Base-by-base conservation (phyloP, 2,888 invertebrate species). In the Philereme transversata region DNA sequence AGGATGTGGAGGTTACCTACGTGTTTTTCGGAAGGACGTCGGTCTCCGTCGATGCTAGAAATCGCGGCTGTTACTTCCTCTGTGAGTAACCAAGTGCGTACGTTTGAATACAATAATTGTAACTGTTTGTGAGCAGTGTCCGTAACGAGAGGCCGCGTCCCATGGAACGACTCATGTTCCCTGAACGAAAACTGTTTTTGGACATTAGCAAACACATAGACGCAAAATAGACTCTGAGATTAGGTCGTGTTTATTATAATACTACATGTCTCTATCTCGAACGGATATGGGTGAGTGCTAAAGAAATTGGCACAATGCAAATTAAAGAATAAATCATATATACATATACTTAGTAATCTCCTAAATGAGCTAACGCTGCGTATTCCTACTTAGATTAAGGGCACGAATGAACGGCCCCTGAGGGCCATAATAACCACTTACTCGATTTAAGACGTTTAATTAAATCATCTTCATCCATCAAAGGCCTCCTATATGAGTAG, bases 1-100 rank as follows among this genome's bases (percentile, higher is more conserved):
- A 79, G 77, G 81, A 78, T 79, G 74, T 75, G 63, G 64, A 68
- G 69, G 72, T 69, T 65, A 67, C 49, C 52, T 60, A 67, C 62
- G 60, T 72, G 66, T 72, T 65, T 67, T 80, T 81, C 71, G 86
- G 86, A 87, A 87, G 86, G 83, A 83, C 75, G 79, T 74, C 68
- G 71, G 66, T 64, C 60, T 64, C 68, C 60, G 67, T 65, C 67
- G 69, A 64, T 68, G 72, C 60, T 87, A 86, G 87, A 88, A 87
- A 88, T 86, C 87, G 85, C 74, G 71, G 76, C 67, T 74, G 68
- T 71, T 62, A 77, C 71, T 77, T 83, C 82, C 83, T 78, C 67
- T 69, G 36, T 50, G 52, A 57, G 56, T 57, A 53, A 56, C 56
- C 45, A 50, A 59, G 59, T 60, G n/a, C n/a, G 63, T 59, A 45